Percentiles rank a stretch among this genome's conserved stretches.
phyloP scores from a whole-genome alignment of 1,140 invertebrate genomes.

The Tribolium madens region DNA sequence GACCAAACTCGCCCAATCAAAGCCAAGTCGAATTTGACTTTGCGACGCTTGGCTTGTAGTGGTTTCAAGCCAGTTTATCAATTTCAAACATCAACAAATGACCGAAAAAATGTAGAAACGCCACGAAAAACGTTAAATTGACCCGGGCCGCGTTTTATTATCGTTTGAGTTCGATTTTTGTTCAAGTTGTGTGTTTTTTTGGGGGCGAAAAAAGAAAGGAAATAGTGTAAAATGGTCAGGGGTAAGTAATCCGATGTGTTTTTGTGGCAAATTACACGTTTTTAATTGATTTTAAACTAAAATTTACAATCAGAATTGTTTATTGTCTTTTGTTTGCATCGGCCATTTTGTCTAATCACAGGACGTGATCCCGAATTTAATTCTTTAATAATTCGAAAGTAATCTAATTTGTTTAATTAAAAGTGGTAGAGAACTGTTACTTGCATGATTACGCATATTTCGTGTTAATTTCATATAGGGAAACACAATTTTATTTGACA shows the following conservation, averaged over 20 bases:
- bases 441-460: too few relatives aligned
- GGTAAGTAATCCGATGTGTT: not conserved
- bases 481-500: not conserved
- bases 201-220: not conserved
- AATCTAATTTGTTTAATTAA: not conserved
- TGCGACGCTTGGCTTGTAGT: not conserved
- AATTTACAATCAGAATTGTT: too few relatives aligned
- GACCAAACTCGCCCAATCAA: not conserved
- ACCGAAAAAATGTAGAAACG: not conserved
- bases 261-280: not conserved
- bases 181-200: not conserved
- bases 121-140: not conserved
- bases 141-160: not conserved
- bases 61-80: not conserved
- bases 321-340: too few relatives aligned
- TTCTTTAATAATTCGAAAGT: too few relatives aligned
- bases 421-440: not conserved
- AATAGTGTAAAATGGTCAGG: slow-evolving; percentile 24
- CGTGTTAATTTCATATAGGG: too few relatives aligned
- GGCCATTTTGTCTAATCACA: not conserved
- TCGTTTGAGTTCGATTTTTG: not conserved
- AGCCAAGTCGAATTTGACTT: not conserved
- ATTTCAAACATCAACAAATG: not conserved
- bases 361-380: not conserved
- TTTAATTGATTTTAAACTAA: not conserved